phyloP scores from a whole-genome alignment of 1,140 invertebrate species.

The Magallana ariakensis region DNA sequence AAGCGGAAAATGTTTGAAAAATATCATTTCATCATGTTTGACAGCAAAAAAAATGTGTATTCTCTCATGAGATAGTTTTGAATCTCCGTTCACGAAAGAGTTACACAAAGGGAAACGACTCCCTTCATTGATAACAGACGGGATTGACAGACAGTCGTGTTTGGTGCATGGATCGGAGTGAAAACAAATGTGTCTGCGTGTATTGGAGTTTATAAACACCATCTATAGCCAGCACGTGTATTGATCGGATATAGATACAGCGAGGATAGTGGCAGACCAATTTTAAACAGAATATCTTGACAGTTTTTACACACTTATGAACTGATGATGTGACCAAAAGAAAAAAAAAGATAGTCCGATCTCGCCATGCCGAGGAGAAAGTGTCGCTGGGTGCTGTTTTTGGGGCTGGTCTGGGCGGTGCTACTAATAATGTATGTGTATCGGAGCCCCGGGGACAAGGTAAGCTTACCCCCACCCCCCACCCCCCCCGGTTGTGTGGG shows the following conservation, averaged over 20 bases:
- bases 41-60: neutral
- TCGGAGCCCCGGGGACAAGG: conserved; percentile 47
- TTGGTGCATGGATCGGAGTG: neutral
- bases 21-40: conserved; percentile 8
- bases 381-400: conserved; percentile 54
- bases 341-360: neutral
- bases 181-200: neutral
- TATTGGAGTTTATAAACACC: neutral
- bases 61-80: neutral
- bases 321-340: neutral
- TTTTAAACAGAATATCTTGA: neutral
- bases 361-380: conserved; percentile 53
- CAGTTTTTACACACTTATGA: neutral
- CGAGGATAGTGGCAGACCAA: neutral
- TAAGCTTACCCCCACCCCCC: conserved; percentile 4
- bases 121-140: neutral
- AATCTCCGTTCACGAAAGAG: conserved; percentile 7
- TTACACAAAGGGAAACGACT: conserved; percentile 14
- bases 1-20: neutral
- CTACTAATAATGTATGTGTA: conserved; percentile 54
- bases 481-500: neutral
- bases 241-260: neutral
- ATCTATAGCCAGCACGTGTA: neutral
- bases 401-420: conserved; percentile 54
- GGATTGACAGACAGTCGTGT: conserved; percentile 22